phyloP scores from a whole-genome alignment of 2,797 vertebrate species.

The Periophthalmus magnuspinnatus region DNA sequence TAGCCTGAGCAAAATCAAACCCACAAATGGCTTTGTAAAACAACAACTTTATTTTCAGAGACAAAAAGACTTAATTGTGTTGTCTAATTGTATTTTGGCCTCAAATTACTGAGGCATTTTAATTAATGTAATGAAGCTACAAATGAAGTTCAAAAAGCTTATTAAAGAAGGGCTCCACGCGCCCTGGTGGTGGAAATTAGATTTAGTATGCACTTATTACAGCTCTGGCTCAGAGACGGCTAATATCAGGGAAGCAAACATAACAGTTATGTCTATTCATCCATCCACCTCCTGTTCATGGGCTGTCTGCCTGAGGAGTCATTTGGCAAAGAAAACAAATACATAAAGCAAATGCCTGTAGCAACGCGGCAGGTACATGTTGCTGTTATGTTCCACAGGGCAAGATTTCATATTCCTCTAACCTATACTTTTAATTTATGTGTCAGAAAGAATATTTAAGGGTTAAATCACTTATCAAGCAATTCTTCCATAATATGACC shows the following conservation, averaged over 20 bases:
- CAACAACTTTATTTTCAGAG: conserved; percentile 47
- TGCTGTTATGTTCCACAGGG: background rate
- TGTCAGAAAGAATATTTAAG: too few relatives aligned
- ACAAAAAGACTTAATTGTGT: conserved; percentile 38
- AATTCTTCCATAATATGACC: background rate
- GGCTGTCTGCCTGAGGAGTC: background rate
- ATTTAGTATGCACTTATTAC: conserved; percentile 19
- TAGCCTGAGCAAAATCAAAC: conserved; percentile 51
- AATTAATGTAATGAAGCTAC: conserved; percentile 38
- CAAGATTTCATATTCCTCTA: background rate
- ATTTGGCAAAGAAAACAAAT: background rate
- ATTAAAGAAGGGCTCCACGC: conserved; percentile 13
- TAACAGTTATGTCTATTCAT: conserved; percentile 8
- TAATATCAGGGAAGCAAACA: conserved; percentile 1
- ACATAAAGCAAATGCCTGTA: background rate
- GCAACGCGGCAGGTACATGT: background rate
- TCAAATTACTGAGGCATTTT: conserved; percentile 30
- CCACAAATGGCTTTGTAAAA: conserved; percentile 40
- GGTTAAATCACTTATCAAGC: background rate
- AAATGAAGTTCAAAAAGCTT: conserved; percentile 18
- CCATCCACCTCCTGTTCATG: background rate
- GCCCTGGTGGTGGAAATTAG: conserved; percentile 12
- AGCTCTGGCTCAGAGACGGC: conserved; percentile 5
- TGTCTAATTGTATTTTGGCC: conserved; percentile 38
- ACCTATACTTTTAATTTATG: background rate